phyloP scores from a whole-genome alignment of 2,888 invertebrate species.

The Leptura quadrifasciata region DNA sequence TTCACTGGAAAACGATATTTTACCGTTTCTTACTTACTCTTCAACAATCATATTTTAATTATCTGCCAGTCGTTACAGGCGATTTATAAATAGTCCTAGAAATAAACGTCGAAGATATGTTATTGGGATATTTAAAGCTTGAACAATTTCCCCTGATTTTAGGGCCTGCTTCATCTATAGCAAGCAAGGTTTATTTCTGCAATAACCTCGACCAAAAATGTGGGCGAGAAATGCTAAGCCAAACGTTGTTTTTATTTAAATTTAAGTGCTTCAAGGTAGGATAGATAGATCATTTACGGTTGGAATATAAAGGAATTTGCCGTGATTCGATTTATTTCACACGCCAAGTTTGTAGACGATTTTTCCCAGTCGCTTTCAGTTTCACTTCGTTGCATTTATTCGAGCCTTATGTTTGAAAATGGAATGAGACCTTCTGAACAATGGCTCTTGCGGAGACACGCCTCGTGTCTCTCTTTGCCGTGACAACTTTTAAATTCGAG shows the following conservation, averaged over 20 bases:
- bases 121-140: too few species aligned
- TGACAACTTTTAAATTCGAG: slow-evolving; percentile 38
- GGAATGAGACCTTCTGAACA: slow-evolving; percentile 40
- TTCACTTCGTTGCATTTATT: slow-evolving; percentile 59
- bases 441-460: slow-evolving; percentile 28
- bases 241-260: slow-evolving; percentile 44
- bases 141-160: too few species aligned
- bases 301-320: slow-evolving; percentile 64
- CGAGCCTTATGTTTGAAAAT: slow-evolving; percentile 45
- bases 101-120: too few species aligned
- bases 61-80: too few species aligned
- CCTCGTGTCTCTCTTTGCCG: slow-evolving; percentile 31
- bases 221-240: not conserved
- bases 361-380: slow-evolving; percentile 62
- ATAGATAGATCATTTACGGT: slow-evolving; percentile 65
- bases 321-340: slow-evolving; percentile 66
- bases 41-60: too few species aligned
- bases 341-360: slow-evolving; percentile 57
- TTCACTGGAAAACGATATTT: too few species aligned
- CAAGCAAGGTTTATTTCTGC: too few species aligned
- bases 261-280: slow-evolving; percentile 53
- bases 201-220: too few species aligned
- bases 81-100: too few species aligned
- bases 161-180: too few species aligned
- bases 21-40: too few species aligned